Base-by-base conservation (phyloP, 2,113 vertebrate species). In the Leucopsar rothschildi region DNA sequence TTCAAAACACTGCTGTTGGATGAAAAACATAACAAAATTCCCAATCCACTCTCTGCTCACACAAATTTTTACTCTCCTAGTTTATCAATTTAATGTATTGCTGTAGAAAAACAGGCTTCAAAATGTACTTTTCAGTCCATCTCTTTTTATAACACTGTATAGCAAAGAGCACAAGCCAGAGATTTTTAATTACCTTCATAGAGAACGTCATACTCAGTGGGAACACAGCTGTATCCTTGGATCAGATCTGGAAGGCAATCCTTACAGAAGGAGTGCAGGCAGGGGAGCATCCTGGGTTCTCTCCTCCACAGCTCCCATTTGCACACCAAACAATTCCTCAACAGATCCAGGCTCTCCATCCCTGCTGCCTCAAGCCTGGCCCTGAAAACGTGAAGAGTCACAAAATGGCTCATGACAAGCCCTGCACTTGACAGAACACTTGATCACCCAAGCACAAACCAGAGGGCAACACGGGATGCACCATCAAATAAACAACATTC, bases 191-290 rank as follows among this genome's bases (percentile, higher is more conserved):
- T 97, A 97, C 97, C 97, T 97, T 97, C 94, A 2, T 78, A 95
- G 3, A 93, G 75, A 66, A 92, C 59, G 83, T 93, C 83, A 68
- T 25, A 93, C 15, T 61, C 56, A 7, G 86, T 91, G 69, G 96
- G 72, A 85, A 92, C 73, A 70, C 49, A 97, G 93, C 91, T 95
- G 53, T 96, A 92, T 8, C 95, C 96, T 89, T 95, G 97, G 88
- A 97, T 79, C 90, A 97, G 22, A 63, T 82, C 81, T 0, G 98
- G 98, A 59, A 99, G 97, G 71, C 98, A 99, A 71, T 97, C 97
- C 96, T 98, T 98, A 61, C 98, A 99, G 97, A 98, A 98, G 42
- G 98, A 99, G 91, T 99, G 98, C 8, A 99, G 97, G 71, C 98
- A 99, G 10, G 98, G 98, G 11, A 99, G 97, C 52, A 99, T 98